phyloP scores from a whole-genome alignment of 2,797 vertebrate species.

The Semotilus atromaculatus region DNA sequence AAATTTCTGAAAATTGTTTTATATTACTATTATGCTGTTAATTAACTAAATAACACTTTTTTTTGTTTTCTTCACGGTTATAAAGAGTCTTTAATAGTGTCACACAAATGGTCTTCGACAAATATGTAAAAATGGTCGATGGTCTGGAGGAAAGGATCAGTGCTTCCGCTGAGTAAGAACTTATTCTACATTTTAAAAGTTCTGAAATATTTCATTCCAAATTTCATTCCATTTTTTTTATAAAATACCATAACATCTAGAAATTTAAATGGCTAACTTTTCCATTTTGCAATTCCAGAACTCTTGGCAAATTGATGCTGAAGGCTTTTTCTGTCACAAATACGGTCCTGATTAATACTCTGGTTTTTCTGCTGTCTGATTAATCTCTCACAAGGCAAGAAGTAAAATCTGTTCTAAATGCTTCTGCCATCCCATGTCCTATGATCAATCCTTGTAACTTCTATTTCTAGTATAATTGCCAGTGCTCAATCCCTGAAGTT shows the following conservation, averaged over 20 bases:
- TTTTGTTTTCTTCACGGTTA: background rate
- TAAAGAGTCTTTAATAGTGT: slow-evolving; percentile 12
- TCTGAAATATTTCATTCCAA: background rate
- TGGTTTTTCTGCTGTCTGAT: slow-evolving; percentile 5
- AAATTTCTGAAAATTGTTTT: background rate
- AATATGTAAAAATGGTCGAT: background rate
- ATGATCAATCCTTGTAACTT: background rate
- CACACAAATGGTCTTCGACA: slow-evolving; percentile 1
- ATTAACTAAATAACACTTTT: background rate
- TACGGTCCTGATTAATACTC: background rate
- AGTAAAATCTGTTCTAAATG: background rate
- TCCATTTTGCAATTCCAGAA: slow-evolving; percentile 4
- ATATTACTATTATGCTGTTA: background rate
- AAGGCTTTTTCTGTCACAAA: background rate
- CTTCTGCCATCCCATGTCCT: background rate
- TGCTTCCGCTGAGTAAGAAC: background rate
- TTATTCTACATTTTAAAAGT: background rate
- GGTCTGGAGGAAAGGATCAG: slow-evolving; percentile 30
- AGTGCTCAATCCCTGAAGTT: background rate
- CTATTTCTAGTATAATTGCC: background rate
- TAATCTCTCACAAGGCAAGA: background rate
- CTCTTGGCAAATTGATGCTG: slow-evolving; percentile 11
- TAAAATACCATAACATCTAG: background rate
- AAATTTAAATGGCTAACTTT: background rate
- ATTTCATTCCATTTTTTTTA: no score